Conservation (phyloP, 2,888 invertebrate genomes). For the Chydorus sphaericus region DNA sequence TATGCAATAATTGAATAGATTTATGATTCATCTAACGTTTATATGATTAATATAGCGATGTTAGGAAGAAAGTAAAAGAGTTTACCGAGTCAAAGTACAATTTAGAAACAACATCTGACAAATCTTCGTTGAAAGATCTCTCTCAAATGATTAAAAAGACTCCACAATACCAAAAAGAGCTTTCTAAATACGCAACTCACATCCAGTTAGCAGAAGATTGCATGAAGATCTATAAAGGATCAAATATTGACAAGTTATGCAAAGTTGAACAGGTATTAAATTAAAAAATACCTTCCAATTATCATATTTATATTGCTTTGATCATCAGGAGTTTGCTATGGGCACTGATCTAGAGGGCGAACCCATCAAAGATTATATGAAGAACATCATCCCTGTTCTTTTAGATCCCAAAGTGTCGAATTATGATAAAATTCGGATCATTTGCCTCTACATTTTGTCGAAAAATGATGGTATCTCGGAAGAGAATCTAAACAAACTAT, state of each 20-base stretch:
- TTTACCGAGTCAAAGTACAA: constrained; percentile 86
- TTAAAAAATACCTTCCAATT: background rate
- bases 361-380: constrained; percentile 98
- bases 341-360: constrained; percentile 98
- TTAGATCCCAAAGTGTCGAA: constrained; percentile 71
- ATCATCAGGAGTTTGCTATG: constrained; percentile 80
- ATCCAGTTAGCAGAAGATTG: constrained; percentile 97
- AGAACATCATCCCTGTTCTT: constrained; percentile 93
- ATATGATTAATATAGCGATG: constrained; percentile 43
- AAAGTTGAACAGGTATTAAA: constrained; percentile 79
- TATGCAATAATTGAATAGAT: background rate
- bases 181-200: constrained; percentile 97
- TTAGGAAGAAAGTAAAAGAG: constrained; percentile 95
- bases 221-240: constrained; percentile 92
- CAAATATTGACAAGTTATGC: constrained; percentile 85
- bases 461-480: constrained; percentile 99
- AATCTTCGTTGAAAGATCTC: constrained; percentile 90
- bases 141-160: constrained; percentile 99
- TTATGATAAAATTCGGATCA: constrained; percentile 66
- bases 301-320: background rate
- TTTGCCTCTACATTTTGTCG: constrained; percentile 91
- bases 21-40: background rate
- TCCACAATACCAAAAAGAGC: constrained; percentile 99
- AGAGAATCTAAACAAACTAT: constrained; percentile 91
- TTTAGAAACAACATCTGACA: constrained; percentile 78